Conservation (phyloP, 2,888 invertebrate species). For the Apamea epomidion region DNA sequence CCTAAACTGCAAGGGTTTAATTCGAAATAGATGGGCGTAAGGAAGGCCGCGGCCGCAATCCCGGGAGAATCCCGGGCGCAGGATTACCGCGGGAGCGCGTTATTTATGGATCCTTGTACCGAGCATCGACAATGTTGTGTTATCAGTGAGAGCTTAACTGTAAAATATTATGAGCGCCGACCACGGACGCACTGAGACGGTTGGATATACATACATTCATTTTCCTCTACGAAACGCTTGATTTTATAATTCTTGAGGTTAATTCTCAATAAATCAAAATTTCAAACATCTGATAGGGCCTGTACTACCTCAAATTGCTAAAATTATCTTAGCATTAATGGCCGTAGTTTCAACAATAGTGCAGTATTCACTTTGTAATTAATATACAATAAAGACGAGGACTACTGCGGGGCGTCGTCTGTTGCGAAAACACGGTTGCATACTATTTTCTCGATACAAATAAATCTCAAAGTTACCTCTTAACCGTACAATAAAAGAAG, state of each 20-base stretch:
- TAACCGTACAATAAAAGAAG: too few relatives aligned
- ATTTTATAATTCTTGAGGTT: neutral
- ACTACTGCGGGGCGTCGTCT: too few relatives aligned
- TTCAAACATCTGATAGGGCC: neutral
- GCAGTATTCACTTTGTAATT: too few relatives aligned
- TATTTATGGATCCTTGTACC: conserved; percentile 36
- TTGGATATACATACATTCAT: neutral
- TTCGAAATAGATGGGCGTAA: conserved; percentile 54
- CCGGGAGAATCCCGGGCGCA: conserved; percentile 20
- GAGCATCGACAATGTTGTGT: conserved; percentile 28
- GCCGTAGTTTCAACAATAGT: too few relatives aligned
- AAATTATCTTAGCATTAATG: too few relatives aligned
- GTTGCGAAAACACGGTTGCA: too few relatives aligned
- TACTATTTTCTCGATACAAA: too few relatives aligned
- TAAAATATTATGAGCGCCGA: conserved; percentile 5
- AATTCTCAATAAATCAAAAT: neutral
- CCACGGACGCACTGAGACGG: neutral
- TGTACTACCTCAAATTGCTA: too few relatives aligned
- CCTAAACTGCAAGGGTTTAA: conserved; percentile 54
- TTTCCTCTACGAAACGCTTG: neutral
- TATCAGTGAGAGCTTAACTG: conserved; percentile 7
- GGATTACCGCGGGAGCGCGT: conserved; percentile 26
- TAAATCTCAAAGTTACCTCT: too few relatives aligned
- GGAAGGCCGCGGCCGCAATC: conserved; percentile 42
- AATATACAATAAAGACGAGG: too few relatives aligned